phyloP scores from a whole-genome alignment of 1,140 invertebrate genomes.

The Lineus longissimus region DNA sequence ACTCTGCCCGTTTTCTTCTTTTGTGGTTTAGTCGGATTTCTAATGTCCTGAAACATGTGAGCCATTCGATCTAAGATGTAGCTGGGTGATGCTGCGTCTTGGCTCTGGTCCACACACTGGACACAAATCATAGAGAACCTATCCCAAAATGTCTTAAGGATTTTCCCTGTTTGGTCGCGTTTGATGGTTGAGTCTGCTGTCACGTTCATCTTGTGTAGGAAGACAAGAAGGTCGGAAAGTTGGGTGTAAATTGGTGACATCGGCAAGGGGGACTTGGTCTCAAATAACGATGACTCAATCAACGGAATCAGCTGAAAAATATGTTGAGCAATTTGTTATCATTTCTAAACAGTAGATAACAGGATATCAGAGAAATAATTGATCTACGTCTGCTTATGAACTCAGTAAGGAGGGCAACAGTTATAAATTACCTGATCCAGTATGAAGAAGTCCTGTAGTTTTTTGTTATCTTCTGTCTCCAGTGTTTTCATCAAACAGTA shows the following conservation, averaged over 20 bases:
- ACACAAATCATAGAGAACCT: conserved; percentile 6
- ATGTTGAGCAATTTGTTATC: not conserved
- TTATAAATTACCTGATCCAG: conserved; percentile 12
- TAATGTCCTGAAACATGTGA: not conserved
- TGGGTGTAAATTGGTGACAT: conserved; percentile 29
- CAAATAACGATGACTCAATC: conserved; percentile 34
- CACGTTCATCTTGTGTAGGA: conserved; percentile 7
- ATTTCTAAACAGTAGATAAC: no score
- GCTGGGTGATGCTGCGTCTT: not conserved
- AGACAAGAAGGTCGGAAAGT: not conserved
- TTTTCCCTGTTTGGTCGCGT: not conserved
- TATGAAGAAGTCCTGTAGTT: not conserved
- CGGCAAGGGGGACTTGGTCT: conserved; percentile 28
- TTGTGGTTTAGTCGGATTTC: no score
- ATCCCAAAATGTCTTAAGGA: conserved; percentile 2
- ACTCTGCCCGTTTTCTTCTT: no score
- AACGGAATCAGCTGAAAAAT: conserved; percentile 35
- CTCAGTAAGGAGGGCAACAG: no score
- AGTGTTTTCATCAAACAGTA: conserved; percentile 56
- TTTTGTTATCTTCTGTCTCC: conserved; percentile 26
- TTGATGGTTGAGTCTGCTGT: not conserved
- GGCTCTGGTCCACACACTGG: not conserved
- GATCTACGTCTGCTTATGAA: no score
- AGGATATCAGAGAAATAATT: not conserved
- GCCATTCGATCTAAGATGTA: not conserved